Conservation (phyloP, 2,888 invertebrate species). For the Pachycephus smyrnensis region DNA sequence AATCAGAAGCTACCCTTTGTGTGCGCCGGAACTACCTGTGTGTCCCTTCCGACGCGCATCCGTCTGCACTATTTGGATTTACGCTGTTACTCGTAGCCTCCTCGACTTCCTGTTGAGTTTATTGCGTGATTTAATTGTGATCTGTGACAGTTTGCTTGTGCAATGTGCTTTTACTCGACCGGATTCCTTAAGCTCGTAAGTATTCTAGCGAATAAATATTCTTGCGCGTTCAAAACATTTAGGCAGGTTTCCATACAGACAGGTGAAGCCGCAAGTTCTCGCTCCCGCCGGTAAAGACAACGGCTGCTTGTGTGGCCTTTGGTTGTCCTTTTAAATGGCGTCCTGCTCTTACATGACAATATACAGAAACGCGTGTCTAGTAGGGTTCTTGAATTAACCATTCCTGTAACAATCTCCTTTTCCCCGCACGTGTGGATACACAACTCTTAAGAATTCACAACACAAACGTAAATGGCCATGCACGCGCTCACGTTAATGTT, state of each 20-base stretch:
- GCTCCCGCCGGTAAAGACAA: background rate
- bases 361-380: background rate
- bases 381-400: background rate
- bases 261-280: background rate
- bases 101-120: background rate
- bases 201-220: conserved; percentile 7
- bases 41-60: background rate
- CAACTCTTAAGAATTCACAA: background rate
- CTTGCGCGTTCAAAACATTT: background rate
- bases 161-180: conserved; percentile 38
- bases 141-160: conserved; percentile 41
- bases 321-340: background rate
- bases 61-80: background rate
- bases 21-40: background rate
- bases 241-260: background rate
- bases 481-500: background rate
- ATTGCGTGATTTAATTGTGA: conserved; percentile 35
- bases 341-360: background rate
- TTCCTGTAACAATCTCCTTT: background rate
- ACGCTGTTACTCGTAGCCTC: background rate
- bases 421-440: background rate
- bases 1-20: background rate
- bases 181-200: conserved; percentile 43
- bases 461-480: background rate
- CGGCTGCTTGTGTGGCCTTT: background rate